Percentiles rank a stretch among this genome's conserved stretches.
These are phyloP conservation scores for Sphaerophoria taeniata DNA, from an alignment of 2,888 invertebrate genomes.

Conservation along the genomic window DNA sequence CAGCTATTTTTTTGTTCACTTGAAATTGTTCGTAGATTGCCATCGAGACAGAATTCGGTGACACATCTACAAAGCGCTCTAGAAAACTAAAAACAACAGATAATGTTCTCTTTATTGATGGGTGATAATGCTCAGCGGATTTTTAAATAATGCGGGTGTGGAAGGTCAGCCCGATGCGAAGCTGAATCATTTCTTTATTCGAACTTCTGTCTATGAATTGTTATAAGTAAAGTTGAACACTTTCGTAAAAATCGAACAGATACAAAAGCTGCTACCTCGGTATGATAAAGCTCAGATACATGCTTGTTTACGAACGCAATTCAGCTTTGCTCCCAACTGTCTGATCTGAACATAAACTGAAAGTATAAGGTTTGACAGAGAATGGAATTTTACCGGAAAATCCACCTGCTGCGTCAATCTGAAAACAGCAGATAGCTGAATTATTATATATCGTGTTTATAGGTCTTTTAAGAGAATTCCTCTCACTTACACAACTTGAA, in stretches of 20 bases:
- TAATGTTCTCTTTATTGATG: too few species aligned
- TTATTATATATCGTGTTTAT: slow-evolving; percentile 38
- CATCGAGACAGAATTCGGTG: slow-evolving; percentile 31
- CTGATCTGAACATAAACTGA: not conserved
- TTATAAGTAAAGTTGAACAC: slow-evolving; percentile 44
- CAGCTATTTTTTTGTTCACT: not conserved
- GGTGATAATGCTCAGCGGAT: too few species aligned
- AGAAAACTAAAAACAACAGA: not conserved
- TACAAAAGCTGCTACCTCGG: not conserved
- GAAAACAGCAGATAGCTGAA: slow-evolving; percentile 67
- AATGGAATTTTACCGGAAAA: slow-evolving; percentile 52
- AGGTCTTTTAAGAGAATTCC: slow-evolving; percentile 48
- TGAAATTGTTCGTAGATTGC: slow-evolving; percentile 27
- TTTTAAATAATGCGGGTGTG: slow-evolving; percentile 52
- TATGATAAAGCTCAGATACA: not conserved
- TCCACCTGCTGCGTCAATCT: slow-evolving; percentile 73
- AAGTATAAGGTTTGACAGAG: slow-evolving; percentile 16
- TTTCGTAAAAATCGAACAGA: slow-evolving; percentile 21
- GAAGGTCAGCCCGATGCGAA: slow-evolving; percentile 52
- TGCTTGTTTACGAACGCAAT: slow-evolving; percentile 7
- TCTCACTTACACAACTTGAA: slow-evolving; percentile 28
- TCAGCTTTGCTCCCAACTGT: slow-evolving; percentile 1
- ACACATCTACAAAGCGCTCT: slow-evolving; percentile 45
- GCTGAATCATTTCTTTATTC: not conserved
- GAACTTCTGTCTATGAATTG: too few species aligned